These are phyloP conservation scores for Crypturellus tataupa DNA, from an alignment of 2,797 vertebrate genomes.

Conservation along the genomic window DNA sequence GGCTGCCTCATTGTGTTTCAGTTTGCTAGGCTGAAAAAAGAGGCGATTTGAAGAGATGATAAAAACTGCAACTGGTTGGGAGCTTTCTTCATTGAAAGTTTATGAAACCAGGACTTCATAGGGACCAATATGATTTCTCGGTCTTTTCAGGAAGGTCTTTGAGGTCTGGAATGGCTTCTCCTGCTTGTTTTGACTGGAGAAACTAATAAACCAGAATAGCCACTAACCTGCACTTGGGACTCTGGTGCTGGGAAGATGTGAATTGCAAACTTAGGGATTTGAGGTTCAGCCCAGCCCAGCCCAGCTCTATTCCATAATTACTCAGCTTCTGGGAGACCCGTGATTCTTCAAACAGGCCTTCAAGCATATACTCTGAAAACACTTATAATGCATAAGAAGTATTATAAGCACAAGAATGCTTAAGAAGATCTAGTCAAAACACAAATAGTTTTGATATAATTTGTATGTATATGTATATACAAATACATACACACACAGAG, in stretches of 20 bases:
- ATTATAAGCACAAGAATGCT: background rate
- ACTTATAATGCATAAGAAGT: background rate
- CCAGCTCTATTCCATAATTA: background rate
- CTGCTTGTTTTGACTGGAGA: background rate
- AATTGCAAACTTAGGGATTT: background rate
- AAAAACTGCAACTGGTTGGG: slow-evolving; percentile 5
- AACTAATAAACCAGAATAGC: background rate
- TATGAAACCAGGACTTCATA: background rate
- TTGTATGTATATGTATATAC: no score
- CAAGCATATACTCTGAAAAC: background rate
- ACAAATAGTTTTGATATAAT: background rate
- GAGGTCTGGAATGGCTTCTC: background rate
- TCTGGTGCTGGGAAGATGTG: background rate
- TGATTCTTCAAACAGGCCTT: background rate
- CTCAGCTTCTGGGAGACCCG: background rate
- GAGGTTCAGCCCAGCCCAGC: background rate
- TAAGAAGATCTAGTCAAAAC: background rate
- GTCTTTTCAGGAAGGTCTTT: background rate
- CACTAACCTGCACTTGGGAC: background rate
- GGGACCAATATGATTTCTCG: background rate
- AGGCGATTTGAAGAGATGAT: background rate
- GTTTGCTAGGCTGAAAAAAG: slow-evolving; percentile 24
- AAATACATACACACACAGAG: no score
- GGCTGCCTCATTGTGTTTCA: slow-evolving; percentile 8
- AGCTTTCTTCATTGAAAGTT: slow-evolving; percentile 13